Percentiles rank a stretch among this genome's conserved stretches.
These are phyloP conservation scores for Pasiphila rectangulata DNA, from an alignment of 2,888 invertebrate species.

Conservation along the genomic window DNA sequence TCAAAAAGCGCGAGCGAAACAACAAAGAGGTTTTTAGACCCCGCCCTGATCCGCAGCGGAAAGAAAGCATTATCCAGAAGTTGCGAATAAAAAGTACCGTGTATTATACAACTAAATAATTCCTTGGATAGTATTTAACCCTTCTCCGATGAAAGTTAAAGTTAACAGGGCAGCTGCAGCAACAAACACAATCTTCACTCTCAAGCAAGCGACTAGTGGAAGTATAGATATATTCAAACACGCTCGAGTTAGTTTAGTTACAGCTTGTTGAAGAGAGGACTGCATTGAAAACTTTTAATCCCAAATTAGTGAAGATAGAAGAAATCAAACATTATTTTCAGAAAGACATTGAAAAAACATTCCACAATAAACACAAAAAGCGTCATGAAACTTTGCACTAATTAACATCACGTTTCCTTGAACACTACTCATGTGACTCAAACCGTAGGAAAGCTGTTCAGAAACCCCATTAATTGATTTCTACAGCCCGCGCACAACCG, in stretches of 20 bases:
- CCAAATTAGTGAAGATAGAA: slow-evolving; percentile 16
- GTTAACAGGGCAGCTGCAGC: slow-evolving; percentile 7
- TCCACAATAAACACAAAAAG: slow-evolving; percentile 3
- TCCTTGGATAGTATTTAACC: neutral
- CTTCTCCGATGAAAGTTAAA: slow-evolving; percentile 6
- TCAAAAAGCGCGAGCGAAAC: neutral
- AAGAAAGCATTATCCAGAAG: slow-evolving; percentile 9
- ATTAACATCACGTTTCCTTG: neutral
- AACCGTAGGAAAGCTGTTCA: too few species aligned
- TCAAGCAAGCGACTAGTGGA: slow-evolving; percentile 15
- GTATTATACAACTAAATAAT: neutral
- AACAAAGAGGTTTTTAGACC: too few species aligned
- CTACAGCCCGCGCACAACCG: too few species aligned
- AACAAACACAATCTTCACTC: slow-evolving; percentile 7
- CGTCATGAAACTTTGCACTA: slow-evolving; percentile 10
- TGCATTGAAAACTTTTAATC: slow-evolving; percentile 4
- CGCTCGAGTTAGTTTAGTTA: slow-evolving; percentile 16
- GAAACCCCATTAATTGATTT: too few species aligned
- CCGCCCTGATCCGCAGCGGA: too few species aligned
- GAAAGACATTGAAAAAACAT: slow-evolving; percentile 5
- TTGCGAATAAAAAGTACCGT: neutral
- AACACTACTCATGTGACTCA: too few species aligned
- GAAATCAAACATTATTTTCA: slow-evolving; percentile 2
- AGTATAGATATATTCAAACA: slow-evolving; percentile 18
- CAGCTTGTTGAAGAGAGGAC: slow-evolving; percentile 2